Conservation (phyloP, 1,140 invertebrate species). For the Pachypeltis micranthus region DNA sequence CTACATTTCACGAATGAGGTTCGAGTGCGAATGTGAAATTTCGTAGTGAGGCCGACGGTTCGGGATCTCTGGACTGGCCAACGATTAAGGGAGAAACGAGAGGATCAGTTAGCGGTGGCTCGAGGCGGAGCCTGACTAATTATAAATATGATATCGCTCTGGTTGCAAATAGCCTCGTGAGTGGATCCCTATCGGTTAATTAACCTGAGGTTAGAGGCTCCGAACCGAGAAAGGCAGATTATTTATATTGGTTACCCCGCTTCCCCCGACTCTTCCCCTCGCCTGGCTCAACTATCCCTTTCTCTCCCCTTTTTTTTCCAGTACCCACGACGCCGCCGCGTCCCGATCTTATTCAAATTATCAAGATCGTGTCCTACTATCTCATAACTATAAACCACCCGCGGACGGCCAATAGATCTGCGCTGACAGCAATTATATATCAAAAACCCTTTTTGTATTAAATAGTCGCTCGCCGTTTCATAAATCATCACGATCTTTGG, state of each 20-base stretch:
- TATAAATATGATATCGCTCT: slow-evolving; percentile 8
- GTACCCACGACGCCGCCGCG: background rate
- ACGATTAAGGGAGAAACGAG: no score
- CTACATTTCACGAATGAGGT: no score
- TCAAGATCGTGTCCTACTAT: slow-evolving; percentile 6
- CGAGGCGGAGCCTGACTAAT: slow-evolving; percentile 5
- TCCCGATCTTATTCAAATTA: slow-evolving; percentile 4
- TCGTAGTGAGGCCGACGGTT: no score
- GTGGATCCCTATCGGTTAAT: slow-evolving; percentile 8
- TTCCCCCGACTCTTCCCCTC: background rate
- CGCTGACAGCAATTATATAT: slow-evolving; percentile 9
- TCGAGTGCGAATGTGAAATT: no score
- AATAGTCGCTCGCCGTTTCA: background rate
- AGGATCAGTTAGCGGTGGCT: background rate
- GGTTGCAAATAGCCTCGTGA: slow-evolving; percentile 9
- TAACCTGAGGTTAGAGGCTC: background rate
- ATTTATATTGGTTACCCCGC: slow-evolving; percentile 3
- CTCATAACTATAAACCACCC: slow-evolving; percentile 6
- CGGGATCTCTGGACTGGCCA: no score
- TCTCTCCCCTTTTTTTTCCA: background rate
- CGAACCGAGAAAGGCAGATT: no score
- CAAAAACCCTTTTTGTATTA: background rate
- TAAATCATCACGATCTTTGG: no score
- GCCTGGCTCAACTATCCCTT: background rate
- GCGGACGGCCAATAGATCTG: background rate